These are phyloP conservation scores for Pterostichus madidus DNA, from an alignment of 2,888 invertebrate genomes.

Conservation along the genomic window DNA sequence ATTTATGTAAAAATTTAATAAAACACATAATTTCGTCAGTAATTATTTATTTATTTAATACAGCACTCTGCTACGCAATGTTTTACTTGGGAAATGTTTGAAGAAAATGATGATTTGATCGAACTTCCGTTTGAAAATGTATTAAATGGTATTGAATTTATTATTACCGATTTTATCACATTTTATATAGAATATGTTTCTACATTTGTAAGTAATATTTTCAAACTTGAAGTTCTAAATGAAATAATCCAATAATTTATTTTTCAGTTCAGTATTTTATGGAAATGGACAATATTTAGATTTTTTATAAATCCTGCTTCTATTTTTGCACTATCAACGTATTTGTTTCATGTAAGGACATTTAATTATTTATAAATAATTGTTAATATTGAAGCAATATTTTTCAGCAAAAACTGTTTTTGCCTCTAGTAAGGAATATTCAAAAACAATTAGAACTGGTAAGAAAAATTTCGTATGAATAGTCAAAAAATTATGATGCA, in stretches of 20 bases:
- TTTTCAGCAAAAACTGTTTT: constrained; percentile 28
- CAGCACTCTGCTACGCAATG: constrained; percentile 39
- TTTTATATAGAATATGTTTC: constrained; percentile 37
- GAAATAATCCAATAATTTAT: background rate
- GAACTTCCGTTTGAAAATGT: constrained; percentile 43
- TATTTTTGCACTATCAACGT: constrained; percentile 34
- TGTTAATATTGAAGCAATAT: constrained; percentile 1
- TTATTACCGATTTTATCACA: constrained; percentile 35
- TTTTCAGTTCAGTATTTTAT: constrained; percentile 35
- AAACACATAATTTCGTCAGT: background rate
- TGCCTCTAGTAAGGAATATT: background rate
- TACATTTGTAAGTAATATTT: constrained; percentile 7
- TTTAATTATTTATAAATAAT: background rate
- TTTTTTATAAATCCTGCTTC: constrained; percentile 16
- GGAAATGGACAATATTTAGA: constrained; percentile 8
- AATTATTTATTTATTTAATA: constrained; percentile 1
- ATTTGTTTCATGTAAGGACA: constrained; percentile 45
- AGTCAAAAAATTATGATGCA: too few species aligned
- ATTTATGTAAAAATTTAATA: background rate
- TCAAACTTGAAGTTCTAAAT: background rate
- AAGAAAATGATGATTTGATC: constrained; percentile 11
- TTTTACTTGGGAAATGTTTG: constrained; percentile 38
- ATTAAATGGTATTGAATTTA: constrained; percentile 40
- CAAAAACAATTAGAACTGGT: constrained; percentile 21
- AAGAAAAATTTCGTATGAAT: background rate